Evolutionary conservation across 2,888 invertebrate species (phyloP).

Genomic region (Caradrina kadenii): DNA sequence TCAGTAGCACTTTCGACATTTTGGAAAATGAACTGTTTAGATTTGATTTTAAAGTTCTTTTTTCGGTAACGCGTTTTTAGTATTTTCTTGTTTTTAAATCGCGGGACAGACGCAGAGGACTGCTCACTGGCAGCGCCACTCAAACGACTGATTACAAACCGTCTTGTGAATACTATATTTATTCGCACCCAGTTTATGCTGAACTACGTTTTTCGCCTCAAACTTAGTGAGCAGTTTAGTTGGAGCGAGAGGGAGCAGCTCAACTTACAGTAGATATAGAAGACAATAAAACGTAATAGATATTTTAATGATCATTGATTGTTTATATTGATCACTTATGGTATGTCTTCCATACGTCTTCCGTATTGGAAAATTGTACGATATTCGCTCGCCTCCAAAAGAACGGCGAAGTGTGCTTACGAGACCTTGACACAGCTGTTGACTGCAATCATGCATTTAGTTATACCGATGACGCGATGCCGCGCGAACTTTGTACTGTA

Average conservation of each 20-base stretch:
- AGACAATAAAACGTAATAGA: conserved; percentile 41
- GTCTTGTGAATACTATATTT: conserved; percentile 36
- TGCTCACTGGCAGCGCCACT: conserved; percentile 89
- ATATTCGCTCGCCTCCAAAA: background rate
- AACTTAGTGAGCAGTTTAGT: conserved; percentile 3
- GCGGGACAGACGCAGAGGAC: conserved; percentile 78
- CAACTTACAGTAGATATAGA: conserved; percentile 8
- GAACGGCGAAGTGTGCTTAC: background rate
- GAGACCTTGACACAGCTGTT: conserved; percentile 42
- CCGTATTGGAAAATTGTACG: background rate
- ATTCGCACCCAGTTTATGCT: conserved; percentile 33
- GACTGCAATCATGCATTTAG: conserved; percentile 19
- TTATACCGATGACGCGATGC: conserved; percentile 2
- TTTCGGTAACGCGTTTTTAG: conserved; percentile 25
- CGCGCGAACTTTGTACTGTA: conserved; percentile 32
- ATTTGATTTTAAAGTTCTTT: conserved; percentile 16
- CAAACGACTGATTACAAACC: conserved; percentile 76
- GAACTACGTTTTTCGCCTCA: conserved; percentile 29
- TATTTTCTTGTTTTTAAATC: conserved; percentile 29
- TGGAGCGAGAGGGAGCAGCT: conserved; percentile 30
- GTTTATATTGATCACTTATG: background rate
- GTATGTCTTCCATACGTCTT: background rate
- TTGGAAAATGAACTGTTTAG: conserved; percentile 57
- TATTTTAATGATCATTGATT: background rate
- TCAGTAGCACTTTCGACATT: conserved; percentile 90